Percentiles rank a stretch among this genome's conserved stretches.
These are phyloP conservation scores for Leptogaster cylindrica DNA, from an alignment of 2,888 invertebrate genomes.

Conservation along the genomic window DNA sequence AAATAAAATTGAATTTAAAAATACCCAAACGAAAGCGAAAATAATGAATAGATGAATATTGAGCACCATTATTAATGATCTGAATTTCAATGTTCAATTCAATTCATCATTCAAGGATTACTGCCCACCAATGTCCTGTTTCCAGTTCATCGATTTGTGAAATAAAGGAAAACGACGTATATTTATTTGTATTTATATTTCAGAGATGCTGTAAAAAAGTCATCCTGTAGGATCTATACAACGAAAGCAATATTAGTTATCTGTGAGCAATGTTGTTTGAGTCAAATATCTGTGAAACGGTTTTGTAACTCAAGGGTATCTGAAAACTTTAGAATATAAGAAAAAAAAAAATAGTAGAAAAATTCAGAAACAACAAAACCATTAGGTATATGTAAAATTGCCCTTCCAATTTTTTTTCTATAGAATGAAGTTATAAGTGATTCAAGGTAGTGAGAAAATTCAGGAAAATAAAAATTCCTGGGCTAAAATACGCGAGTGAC, in stretches of 20 bases:
- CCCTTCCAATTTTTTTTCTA: background rate
- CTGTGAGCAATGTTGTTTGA: slow-evolving; percentile 53
- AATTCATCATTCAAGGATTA: no score
- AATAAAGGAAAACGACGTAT: no score
- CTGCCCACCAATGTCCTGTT: no score
- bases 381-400: no score
- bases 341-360: background rate
- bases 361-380: background rate
- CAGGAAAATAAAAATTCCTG: slow-evolving; percentile 1
- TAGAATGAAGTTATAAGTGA: background rate
- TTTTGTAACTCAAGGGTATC: background rate
- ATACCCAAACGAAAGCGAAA: no score
- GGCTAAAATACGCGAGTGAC: slow-evolving; percentile 1
- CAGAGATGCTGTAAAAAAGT: no score
- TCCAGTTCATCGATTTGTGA: no score
- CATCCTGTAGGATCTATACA: slow-evolving; percentile 52
- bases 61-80: no score
- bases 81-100: no score
- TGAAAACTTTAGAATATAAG: background rate
- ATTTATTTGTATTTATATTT: no score
- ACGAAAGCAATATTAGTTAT: slow-evolving; percentile 61
- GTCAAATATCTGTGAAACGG: slow-evolving; percentile 13
- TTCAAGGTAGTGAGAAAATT: background rate
- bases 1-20: no score
- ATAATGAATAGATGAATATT: no score